A percentile compares a stretch with the other conserved stretches of the same genome.
Conservation (phyloP, 2,888 invertebrate species). For the Campoplex capitator region DNA sequence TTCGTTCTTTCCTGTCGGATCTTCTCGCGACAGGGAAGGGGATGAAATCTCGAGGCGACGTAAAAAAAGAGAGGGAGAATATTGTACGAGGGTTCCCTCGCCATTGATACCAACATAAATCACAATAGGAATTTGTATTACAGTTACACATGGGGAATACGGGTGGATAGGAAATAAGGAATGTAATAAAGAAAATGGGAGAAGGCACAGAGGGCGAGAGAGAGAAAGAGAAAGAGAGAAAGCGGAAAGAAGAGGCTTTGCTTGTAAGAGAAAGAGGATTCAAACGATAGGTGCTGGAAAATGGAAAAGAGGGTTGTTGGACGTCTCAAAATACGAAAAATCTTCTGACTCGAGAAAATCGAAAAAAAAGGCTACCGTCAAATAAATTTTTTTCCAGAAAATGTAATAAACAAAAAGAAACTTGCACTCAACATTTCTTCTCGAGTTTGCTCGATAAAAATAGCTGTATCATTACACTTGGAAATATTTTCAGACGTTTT, state of each 20-base stretch:
- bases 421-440: neutral
- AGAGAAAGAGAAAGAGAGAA: slow-evolving; percentile 61
- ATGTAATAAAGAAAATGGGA: slow-evolving; percentile 85
- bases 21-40: slow-evolving; percentile 48
- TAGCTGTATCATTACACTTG: too few species aligned
- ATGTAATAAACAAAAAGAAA: neutral
- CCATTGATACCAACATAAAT: slow-evolving; percentile 85
- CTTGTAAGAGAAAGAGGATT: slow-evolving; percentile 34
- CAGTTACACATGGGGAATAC: slow-evolving; percentile 81
- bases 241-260: neutral
- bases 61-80: slow-evolving; percentile 48
- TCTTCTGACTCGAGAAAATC: slow-evolving; percentile 12
- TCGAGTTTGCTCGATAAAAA: neutral
- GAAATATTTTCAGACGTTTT: too few species aligned
- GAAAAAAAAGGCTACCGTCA: neutral
- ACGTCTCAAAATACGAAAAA: slow-evolving; percentile 16
- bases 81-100: slow-evolving; percentile 73
- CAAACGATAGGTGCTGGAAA: slow-evolving; percentile 10
- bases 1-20: slow-evolving; percentile 51
- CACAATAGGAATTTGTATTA: slow-evolving; percentile 85
- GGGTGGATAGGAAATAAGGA: slow-evolving; percentile 84
- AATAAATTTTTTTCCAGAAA: neutral
- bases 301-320: slow-evolving; percentile 1
- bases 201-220: slow-evolving; percentile 55
- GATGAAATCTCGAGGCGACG: slow-evolving; percentile 69